Conservation (phyloP, 1,140 invertebrate species). For the Diorhabda elongata region DNA sequence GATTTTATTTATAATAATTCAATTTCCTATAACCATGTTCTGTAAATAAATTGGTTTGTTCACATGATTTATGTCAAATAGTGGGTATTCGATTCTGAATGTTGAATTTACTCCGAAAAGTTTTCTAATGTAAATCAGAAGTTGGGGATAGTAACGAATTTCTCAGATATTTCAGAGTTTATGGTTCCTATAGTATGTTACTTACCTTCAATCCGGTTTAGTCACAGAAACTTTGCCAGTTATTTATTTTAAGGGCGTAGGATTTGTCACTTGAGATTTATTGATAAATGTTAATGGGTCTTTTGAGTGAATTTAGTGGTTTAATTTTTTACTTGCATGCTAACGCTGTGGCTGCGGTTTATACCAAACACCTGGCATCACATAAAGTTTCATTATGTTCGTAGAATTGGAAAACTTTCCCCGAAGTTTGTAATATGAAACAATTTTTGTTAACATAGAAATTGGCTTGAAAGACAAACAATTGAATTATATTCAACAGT, state of each 20-base stretch:
- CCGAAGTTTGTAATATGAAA: too few species aligned
- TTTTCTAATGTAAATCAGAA: not conserved
- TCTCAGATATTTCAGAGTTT: slow-evolving; percentile 16
- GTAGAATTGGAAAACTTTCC: not conserved
- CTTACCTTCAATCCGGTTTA: not conserved
- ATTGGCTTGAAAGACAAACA: too few species aligned
- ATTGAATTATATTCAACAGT: too few species aligned
- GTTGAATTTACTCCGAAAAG: too few species aligned
- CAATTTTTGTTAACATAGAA: too few species aligned
- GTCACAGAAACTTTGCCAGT: slow-evolving; percentile 7
- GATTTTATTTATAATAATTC: too few species aligned
- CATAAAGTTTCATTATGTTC: not conserved
- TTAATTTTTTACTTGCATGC: slow-evolving; percentile 3
- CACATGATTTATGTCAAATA: too few species aligned
- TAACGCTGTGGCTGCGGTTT: not conserved
- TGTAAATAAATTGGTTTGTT: too few species aligned
- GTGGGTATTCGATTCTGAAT: too few species aligned
- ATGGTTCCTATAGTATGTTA: slow-evolving; percentile 7
- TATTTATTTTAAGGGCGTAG: slow-evolving; percentile 11
- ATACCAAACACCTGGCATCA: not conserved
- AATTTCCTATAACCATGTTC: too few species aligned
- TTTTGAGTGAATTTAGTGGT: not conserved
- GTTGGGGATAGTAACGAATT: slow-evolving; percentile 16
- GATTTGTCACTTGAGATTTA: slow-evolving; percentile 10
- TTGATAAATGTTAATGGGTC: slow-evolving; percentile 10